A percentile compares a stretch with the other conserved stretches of the same genome.
Evolutionary conservation across 2,113 vertebrate species (phyloP).

Genomic region (Crotalus viridis): DNA sequence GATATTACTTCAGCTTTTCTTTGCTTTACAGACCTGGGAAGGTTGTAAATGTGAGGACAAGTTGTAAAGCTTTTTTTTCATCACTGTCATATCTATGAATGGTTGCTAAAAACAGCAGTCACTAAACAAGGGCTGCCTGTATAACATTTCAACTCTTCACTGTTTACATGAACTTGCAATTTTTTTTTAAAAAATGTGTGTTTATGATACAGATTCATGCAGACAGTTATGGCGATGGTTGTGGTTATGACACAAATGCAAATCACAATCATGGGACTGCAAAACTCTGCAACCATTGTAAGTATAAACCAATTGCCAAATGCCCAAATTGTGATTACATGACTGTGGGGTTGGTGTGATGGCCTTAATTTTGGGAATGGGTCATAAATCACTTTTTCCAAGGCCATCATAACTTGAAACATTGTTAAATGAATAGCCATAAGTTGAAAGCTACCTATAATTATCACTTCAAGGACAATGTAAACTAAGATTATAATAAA

Average conservation of each 20-base stretch:
- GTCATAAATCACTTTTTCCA: neutral
- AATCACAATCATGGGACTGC: neutral
- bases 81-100: too few species aligned
- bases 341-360: neutral
- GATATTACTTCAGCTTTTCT: too few species aligned
- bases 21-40: too few species aligned
- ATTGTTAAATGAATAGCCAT: neutral
- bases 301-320: neutral
- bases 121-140: too few species aligned
- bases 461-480: neutral
- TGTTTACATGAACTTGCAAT: neutral
- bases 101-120: too few species aligned
- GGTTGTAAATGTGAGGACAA: too few species aligned
- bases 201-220: neutral
- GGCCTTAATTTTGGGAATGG: neutral
- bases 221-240: neutral
- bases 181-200: neutral
- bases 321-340: neutral
- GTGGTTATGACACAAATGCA: neutral
- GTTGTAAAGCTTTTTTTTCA: too few species aligned
- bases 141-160: neutral
- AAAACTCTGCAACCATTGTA: neutral
- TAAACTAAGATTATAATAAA: neutral
- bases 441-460: neutral
- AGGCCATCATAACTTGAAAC: neutral